A percentile compares a stretch with the other conserved stretches of the same genome.
These are phyloP conservation scores for Gobionotothen gibberifrons DNA, from an alignment of 2,797 vertebrate species.

Conservation along the genomic window DNA sequence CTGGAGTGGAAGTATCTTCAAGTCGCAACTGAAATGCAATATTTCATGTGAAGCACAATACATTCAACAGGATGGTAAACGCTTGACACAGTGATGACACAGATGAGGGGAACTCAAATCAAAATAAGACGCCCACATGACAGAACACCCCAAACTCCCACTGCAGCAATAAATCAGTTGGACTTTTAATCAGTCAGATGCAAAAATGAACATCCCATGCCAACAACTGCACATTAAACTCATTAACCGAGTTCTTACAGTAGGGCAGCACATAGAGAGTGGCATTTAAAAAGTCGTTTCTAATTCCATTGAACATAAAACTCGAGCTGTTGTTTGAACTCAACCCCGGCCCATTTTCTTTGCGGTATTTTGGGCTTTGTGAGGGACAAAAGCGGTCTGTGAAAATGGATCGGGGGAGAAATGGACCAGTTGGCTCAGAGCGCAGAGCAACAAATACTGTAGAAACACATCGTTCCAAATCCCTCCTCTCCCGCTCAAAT, in stretches of 20 bases:
- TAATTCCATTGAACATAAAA: conserved; percentile 82
- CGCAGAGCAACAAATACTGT: conserved; percentile 56
- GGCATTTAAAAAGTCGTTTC: conserved; percentile 83
- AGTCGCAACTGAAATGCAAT: conserved; percentile 41
- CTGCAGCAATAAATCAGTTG: conserved; percentile 62
- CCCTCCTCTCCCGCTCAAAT: conserved; percentile 77
- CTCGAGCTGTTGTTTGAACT: conserved; percentile 77
- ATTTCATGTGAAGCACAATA: conserved; percentile 28
- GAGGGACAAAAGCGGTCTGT: conserved; percentile 81
- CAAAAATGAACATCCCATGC: conserved; percentile 50
- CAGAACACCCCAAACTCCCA: conserved; percentile 59
- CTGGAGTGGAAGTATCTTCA: conserved; percentile 18
- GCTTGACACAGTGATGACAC: conserved; percentile 35
- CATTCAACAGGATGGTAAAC: conserved; percentile 30
- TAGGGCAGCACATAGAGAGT: conserved; percentile 61
- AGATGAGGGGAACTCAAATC: conserved; percentile 48
- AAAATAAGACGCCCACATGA: conserved; percentile 49
- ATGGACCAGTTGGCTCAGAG: conserved; percentile 78
- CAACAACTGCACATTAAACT: conserved; percentile 79
- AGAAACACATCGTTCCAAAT: conserved; percentile 74
- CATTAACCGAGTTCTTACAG: conserved; percentile 78
- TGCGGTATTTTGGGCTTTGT: conserved; percentile 77
- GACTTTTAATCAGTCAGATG: conserved; percentile 68
- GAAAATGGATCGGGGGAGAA: conserved; percentile 78
- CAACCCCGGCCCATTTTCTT: conserved; percentile 73